phyloP scores from a whole-genome alignment of 2,888 invertebrate species.

The Orchesella flavescens region DNA sequence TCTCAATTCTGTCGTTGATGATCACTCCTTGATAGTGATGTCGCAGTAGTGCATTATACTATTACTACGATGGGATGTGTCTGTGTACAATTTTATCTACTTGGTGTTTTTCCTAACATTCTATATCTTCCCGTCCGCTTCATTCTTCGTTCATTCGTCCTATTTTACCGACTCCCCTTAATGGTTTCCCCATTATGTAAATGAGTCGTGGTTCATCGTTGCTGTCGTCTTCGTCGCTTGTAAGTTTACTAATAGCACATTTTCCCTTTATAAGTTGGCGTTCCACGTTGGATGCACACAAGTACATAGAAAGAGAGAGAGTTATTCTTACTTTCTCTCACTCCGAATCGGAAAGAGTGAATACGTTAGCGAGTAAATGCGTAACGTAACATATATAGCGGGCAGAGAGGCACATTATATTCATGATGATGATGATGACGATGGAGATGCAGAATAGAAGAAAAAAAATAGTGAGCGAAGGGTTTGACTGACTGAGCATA shows the following conservation, averaged over 20 bases:
- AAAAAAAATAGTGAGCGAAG: not conserved
- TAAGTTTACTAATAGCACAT: not conserved
- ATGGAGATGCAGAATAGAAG: not conserved
- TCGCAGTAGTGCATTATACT: no score
- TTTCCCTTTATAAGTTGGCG: not conserved
- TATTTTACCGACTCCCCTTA: conserved; percentile 60
- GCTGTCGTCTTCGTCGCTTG: conserved; percentile 43
- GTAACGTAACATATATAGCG: no score
- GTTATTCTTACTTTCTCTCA: no score
- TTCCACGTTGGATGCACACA: no score
- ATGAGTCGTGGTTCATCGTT: conserved; percentile 64
- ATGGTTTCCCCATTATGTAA: conserved; percentile 71
- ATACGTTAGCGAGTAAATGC: no score
- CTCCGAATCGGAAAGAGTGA: no score
- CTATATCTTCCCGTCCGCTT: conserved; percentile 3
- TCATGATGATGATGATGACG: not conserved
- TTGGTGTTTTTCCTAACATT: conserved; percentile 46
- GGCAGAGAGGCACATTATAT: not conserved
- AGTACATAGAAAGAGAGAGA: no score
- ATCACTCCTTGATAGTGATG: no score
- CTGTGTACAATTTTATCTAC: no score
- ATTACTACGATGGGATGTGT: no score
- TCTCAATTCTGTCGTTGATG: no score
- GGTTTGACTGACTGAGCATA: not conserved
- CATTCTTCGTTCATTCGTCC: conserved; percentile 57